Percentiles rank a stretch among this genome's conserved stretches.
Evolutionary conservation across 1,140 invertebrate genomes (phyloP).

Genomic region (Heliconius melpomene): DNA sequence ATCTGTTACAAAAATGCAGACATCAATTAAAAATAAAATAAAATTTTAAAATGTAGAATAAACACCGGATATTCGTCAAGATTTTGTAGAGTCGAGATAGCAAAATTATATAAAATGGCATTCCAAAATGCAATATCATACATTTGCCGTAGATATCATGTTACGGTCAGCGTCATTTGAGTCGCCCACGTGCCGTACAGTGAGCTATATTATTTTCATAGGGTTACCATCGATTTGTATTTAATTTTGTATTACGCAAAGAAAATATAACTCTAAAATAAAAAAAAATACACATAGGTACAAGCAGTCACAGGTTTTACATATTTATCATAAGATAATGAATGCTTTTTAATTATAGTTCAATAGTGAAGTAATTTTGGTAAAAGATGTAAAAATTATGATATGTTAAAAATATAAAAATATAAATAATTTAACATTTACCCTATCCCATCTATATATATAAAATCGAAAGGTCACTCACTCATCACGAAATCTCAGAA

Average conservation of each 20-base stretch:
- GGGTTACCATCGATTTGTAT: conserved; percentile 26
- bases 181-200: conserved; percentile 55
- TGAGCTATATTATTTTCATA: conserved; percentile 46
- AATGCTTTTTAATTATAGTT: no score
- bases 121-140: conserved; percentile 66
- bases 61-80: background rate
- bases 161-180: conserved; percentile 63
- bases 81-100: background rate
- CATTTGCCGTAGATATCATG: conserved; percentile 67
- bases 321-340: no score
- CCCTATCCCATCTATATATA: no score
- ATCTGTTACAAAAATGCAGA: background rate
- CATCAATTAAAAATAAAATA: background rate
- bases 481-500: no score
- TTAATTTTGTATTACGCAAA: background rate
- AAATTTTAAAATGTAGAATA: background rate
- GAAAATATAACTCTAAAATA: no score
- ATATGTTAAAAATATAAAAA: no score
- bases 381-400: no score
- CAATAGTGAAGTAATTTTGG: no score
- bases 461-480: no score
- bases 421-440: no score
- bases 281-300: no score
- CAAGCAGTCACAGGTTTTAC: no score
- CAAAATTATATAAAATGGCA: conserved; percentile 34